Conservation (phyloP, 2,888 invertebrate genomes). For the Nomada fabriciana region DNA sequence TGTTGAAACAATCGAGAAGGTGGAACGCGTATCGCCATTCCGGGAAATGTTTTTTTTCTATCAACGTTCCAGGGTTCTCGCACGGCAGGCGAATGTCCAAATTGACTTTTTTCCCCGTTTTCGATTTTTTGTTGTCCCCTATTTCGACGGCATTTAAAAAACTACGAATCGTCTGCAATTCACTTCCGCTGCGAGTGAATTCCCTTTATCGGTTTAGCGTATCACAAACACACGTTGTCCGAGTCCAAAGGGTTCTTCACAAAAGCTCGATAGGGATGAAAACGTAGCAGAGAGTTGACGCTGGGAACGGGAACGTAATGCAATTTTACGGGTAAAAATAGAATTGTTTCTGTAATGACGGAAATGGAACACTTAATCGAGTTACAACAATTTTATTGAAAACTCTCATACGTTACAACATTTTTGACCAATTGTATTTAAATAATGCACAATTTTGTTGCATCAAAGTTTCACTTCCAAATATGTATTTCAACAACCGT, state of each 20-base stretch:
- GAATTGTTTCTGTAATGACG: neutral
- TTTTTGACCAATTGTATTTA: too few relatives aligned
- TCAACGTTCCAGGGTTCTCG: neutral
- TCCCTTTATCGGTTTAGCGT: conserved; percentile 19
- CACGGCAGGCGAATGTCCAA: neutral
- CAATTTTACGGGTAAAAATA: neutral
- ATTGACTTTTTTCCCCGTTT: conserved; percentile 13
- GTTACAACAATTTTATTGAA: too few relatives aligned
- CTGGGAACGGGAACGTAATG: neutral
- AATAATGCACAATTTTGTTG: too few relatives aligned
- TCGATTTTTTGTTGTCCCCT: neutral
- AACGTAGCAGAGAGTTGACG: neutral
- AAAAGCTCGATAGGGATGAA: conserved; percentile 6
- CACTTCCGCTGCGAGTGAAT: conserved; percentile 4
- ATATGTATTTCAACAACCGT: too few relatives aligned
- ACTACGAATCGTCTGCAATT: neutral
- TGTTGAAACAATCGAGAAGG: neutral
- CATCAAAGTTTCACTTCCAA: too few relatives aligned
- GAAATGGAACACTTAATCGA: too few relatives aligned
- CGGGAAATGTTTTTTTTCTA: neutral
- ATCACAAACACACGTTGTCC: conserved; percentile 16
- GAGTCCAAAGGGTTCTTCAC: neutral
- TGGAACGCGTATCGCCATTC: neutral
- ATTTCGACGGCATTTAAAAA: conserved; percentile 1
- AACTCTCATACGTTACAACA: too few relatives aligned